A percentile compares a stretch with the other conserved stretches of the same genome.
phyloP scores from a whole-genome alignment of 2,797 vertebrate species.

The Amblyopsis hoosieri region DNA sequence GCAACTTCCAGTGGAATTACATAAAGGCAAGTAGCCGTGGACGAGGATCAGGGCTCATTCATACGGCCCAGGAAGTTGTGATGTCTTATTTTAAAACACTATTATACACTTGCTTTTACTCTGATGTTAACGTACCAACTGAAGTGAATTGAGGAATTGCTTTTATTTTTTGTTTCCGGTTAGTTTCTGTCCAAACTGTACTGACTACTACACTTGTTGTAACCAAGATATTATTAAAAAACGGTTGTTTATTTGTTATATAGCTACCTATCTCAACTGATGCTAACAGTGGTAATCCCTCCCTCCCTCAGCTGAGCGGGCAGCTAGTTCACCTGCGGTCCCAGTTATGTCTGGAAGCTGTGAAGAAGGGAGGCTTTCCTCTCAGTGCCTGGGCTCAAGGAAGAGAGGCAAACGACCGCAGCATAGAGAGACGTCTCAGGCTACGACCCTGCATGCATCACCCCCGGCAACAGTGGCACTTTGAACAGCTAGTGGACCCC shows the following conservation, averaged over 20 bases:
- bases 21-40: conserved; percentile 73
- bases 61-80: neutral
- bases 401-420: neutral
- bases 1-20: conserved; percentile 80
- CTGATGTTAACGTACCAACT: too few relatives aligned
- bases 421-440: conserved; percentile 61
- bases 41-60: neutral
- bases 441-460: conserved; percentile 76
- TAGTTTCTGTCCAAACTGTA: too few relatives aligned
- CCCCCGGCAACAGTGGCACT: conserved; percentile 83
- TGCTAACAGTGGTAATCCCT: conserved; percentile 7
- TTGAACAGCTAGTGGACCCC: conserved; percentile 70
- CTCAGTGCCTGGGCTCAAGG: conserved; percentile 11
- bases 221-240: too few relatives aligned
- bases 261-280: too few relatives aligned
- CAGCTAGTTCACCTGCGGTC: conserved; percentile 82
- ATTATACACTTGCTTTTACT: too few relatives aligned
- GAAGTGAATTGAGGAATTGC: too few relatives aligned
- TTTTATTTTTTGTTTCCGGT: too few relatives aligned
- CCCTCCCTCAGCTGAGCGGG: conserved; percentile 73
- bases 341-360: conserved; percentile 86
- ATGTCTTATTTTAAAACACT: too few relatives aligned
- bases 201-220: too few relatives aligned
- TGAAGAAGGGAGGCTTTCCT: conserved; percentile 43
- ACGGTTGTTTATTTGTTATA: too few relatives aligned